phyloP scores from a whole-genome alignment of 2,888 invertebrate genomes.

The Prosopocoilus inquinatus region DNA sequence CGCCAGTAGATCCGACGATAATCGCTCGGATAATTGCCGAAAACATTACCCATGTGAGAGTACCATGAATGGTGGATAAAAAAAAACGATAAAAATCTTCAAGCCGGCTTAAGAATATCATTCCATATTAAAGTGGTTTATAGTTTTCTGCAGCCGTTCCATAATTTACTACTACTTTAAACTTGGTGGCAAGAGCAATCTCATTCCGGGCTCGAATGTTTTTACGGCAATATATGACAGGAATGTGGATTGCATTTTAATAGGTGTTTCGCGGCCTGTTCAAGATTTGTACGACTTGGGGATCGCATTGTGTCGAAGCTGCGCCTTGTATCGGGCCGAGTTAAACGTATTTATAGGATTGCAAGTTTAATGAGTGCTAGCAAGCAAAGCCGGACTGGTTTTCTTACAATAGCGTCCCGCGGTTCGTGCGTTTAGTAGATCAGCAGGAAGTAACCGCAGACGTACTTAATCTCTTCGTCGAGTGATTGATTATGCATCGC shows the following conservation, averaged over 20 bases:
- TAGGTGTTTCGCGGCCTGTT: conserved; percentile 28
- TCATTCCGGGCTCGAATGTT: conserved; percentile 1
- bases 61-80: no score
- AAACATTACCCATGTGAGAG: no score
- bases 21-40: no score
- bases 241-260: conserved; percentile 33
- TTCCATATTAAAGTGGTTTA: no score
- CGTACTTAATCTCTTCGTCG: conserved; percentile 34
- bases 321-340: conserved; percentile 21
- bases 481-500: conserved; percentile 33
- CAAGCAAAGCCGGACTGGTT: conserved; percentile 34
- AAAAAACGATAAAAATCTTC: no score
- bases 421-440: conserved; percentile 40
- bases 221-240: conserved; percentile 28
- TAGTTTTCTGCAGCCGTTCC: not conserved
- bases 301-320: conserved; percentile 24
- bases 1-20: no score
- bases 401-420: conserved; percentile 39
- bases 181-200: conserved; percentile 8
- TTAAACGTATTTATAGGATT: conserved; percentile 35
- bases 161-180: conserved; percentile 1
- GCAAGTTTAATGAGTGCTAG: conserved; percentile 34
- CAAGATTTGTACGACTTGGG: conserved; percentile 24
- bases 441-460: conserved; percentile 40
- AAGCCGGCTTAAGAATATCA: no score